Evolutionary conservation across 2,113 vertebrate species (phyloP).

Genomic region (human (Homo sapiens)): GRCh38 chr20:52864001-52864500

Average conservation of each 20-base stretch:
- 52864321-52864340: background rate
- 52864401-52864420: fast-evolving
- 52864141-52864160: background rate
- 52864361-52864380: fast-evolving
- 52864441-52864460: no score
- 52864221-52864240: fast-evolving
- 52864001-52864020: background rate
- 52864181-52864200: fast-evolving
- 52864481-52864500: fast-evolving
- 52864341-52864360: fast-evolving
- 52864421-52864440: no score
- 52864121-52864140: fast-evolving
- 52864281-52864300: background rate
- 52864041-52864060: background rate
- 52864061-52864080: background rate
- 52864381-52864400: background rate
- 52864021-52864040: background rate
- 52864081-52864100: fast-evolving
- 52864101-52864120: fast-evolving
- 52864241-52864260: background rate
- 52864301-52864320: fast-evolving
- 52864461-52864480: background rate
- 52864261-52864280: background rate
- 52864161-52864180: background rate
- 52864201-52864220: fast-evolving